Percentiles rank a stretch among this genome's conserved stretches.
Conservation (phyloP, 2,113 vertebrate species). For the Callopanchax toddi region DNA sequence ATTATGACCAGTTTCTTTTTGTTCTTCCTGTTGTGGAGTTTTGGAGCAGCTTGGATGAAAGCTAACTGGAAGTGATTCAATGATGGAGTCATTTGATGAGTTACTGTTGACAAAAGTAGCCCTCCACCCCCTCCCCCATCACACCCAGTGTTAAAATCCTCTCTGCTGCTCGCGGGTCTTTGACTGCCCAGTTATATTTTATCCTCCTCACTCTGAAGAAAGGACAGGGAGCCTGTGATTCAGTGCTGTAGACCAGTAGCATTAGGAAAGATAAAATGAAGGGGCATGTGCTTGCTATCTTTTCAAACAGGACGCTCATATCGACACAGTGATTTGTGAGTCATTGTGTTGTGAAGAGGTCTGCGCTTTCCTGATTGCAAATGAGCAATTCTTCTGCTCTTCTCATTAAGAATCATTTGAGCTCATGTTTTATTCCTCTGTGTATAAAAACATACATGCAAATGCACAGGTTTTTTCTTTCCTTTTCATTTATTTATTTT, state of each 20-base stretch:
- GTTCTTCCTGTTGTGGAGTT: background rate
- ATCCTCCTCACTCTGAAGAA: slow-evolving; percentile 11
- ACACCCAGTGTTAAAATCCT: slow-evolving; percentile 40
- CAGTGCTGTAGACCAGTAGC: slow-evolving; percentile 14
- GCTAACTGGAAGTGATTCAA: slow-evolving; percentile 9
- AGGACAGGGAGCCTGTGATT: slow-evolving; percentile 26
- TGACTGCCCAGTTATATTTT: slow-evolving; percentile 33
- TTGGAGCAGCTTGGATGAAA: slow-evolving; percentile 22
- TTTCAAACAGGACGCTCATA: slow-evolving; percentile 13
- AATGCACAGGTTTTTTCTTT: slow-evolving; percentile 3
- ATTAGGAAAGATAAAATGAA: slow-evolving; percentile 29
- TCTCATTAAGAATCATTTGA: background rate
- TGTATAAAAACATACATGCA: slow-evolving; percentile 18
- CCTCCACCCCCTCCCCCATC: slow-evolving; percentile 18
- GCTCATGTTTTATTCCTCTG: background rate
- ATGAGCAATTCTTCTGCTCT: slow-evolving; percentile 21
- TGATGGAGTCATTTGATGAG: slow-evolving; percentile 25
- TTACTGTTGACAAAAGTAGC: slow-evolving; percentile 33
- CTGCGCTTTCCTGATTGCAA: slow-evolving; percentile 38
- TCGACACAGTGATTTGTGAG: slow-evolving; percentile 50
- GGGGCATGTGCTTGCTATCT: slow-evolving; percentile 28
- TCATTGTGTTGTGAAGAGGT: slow-evolving; percentile 36
- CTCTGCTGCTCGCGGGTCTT: background rate
- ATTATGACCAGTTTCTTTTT: background rate
- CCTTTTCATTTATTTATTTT: slow-evolving; percentile 60